phyloP scores from a whole-genome alignment of 2,797 vertebrate species.

The Crocodylus rhombifer region DNA sequence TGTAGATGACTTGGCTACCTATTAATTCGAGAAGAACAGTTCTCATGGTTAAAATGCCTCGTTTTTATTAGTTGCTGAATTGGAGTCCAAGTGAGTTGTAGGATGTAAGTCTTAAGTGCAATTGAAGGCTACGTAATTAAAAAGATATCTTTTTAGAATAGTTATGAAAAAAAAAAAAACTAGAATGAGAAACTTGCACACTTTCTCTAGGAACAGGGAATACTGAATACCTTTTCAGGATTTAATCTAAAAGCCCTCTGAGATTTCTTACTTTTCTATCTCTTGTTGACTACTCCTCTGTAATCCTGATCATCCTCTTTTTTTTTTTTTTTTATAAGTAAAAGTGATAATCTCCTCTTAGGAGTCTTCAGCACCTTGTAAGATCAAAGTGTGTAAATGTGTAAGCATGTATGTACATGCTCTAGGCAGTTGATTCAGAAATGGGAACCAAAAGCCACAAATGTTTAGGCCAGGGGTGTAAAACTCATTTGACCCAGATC shows the following conservation, averaged over 20 bases:
- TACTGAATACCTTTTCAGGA: constrained; percentile 15
- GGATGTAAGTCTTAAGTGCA: not conserved
- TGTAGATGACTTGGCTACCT: not conserved
- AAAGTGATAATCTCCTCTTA: not conserved
- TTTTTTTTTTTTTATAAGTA: too few species aligned
- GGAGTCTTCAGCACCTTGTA: not conserved
- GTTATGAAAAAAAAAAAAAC: too few species aligned
- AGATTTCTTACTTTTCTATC: not conserved
- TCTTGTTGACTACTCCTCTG: rapidly evolving
- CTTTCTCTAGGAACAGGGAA: too few species aligned
- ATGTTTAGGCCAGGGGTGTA: not conserved
- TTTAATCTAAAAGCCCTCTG: too few species aligned
- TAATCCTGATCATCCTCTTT: not conserved
- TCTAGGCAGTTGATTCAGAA: not conserved
- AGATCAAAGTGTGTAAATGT: not conserved
- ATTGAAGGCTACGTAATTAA: too few species aligned
- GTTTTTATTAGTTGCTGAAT: not conserved
- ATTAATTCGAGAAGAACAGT: not conserved
- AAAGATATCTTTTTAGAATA: too few species aligned
- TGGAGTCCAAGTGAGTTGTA: not conserved
- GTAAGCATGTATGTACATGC: not conserved
- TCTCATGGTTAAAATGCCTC: not conserved
- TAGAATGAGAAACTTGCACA: too few species aligned
- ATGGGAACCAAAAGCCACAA: not conserved
- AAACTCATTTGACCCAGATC: too few species aligned